Evolutionary conservation across 2,113 vertebrate genomes (phyloP).

Genomic region (Oriolus oriolus): DNA sequence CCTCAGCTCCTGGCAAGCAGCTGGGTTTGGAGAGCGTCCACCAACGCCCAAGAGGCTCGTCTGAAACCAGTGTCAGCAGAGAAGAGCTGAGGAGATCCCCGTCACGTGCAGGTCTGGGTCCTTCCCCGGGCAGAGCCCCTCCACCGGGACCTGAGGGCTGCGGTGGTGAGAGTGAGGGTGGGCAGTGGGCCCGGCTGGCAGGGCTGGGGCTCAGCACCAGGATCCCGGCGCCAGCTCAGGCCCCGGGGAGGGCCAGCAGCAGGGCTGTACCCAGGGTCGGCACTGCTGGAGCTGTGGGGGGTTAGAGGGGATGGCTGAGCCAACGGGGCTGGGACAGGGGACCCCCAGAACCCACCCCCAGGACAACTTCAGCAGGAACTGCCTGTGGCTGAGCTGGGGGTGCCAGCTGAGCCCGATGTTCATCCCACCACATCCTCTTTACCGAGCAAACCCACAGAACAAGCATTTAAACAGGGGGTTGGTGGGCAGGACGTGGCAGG

Average conservation of each 20-base stretch:
- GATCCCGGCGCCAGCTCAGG: background rate
- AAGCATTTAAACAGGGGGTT: background rate
- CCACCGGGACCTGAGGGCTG: background rate
- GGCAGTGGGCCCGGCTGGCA: background rate
- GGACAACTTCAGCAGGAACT: background rate
- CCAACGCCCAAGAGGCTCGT: background rate
- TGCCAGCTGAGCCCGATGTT: background rate
- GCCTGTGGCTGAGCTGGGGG: accelerated
- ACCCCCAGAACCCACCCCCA: background rate
- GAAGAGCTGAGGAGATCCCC: background rate
- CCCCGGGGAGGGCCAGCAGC: background rate
- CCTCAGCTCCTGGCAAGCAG: background rate
- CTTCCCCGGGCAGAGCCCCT: background rate
- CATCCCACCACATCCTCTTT: background rate
- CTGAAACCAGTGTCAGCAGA: background rate
- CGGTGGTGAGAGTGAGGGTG: accelerated
- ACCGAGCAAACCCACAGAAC: background rate
- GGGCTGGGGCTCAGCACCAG: background rate
- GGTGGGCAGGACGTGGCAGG: background rate
- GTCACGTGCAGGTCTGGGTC: background rate
- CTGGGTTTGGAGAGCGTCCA: background rate
- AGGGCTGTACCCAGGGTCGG: background rate
- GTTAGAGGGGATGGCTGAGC: background rate
- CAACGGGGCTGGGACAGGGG: background rate
- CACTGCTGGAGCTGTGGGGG: background rate